Conservation (phyloP, 2,113 vertebrate genomes). For the Pachypanchax playfairii region DNA sequence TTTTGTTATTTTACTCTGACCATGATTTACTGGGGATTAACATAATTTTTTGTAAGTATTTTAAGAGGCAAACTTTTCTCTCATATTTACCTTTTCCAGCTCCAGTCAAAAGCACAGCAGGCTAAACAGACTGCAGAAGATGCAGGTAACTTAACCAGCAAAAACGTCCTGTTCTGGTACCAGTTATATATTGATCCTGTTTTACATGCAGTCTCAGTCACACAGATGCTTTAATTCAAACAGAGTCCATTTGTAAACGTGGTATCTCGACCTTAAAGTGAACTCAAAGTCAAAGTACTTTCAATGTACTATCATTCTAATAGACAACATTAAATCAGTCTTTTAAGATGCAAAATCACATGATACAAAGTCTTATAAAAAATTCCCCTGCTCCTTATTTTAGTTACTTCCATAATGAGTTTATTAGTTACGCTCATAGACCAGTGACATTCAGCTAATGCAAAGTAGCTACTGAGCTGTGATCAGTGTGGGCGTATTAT, state of each 20-base stretch:
- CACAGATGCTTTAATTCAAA: neutral
- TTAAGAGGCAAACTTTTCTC: neutral
- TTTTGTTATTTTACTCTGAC: neutral
- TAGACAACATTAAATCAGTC: too few relatives aligned
- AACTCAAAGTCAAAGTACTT: too few relatives aligned
- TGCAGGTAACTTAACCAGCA: conserved; percentile 81
- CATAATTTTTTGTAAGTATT: too few relatives aligned
- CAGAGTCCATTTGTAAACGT: neutral
- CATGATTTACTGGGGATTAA: too few relatives aligned
- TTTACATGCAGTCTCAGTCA: neutral
- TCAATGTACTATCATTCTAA: too few relatives aligned
- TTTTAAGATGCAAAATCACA: too few relatives aligned
- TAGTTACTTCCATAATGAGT: too few relatives aligned
- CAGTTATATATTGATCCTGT: neutral
- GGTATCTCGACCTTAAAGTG: too few relatives aligned
- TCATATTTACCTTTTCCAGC: conserved; percentile 69
- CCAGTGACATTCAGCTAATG: neutral
- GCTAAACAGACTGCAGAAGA: conserved; percentile 89
- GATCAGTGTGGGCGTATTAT: too few relatives aligned
- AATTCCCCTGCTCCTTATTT: too few relatives aligned
- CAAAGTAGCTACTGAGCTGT: too few relatives aligned
- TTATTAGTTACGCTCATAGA: neutral
- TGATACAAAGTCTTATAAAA: too few relatives aligned
- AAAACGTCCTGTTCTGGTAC: neutral
- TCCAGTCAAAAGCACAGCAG: conserved; percentile 89